These are phyloP conservation scores for Gephyroberyx darwinii DNA, from an alignment of 2,797 vertebrate genomes.

Conservation along the genomic window DNA sequence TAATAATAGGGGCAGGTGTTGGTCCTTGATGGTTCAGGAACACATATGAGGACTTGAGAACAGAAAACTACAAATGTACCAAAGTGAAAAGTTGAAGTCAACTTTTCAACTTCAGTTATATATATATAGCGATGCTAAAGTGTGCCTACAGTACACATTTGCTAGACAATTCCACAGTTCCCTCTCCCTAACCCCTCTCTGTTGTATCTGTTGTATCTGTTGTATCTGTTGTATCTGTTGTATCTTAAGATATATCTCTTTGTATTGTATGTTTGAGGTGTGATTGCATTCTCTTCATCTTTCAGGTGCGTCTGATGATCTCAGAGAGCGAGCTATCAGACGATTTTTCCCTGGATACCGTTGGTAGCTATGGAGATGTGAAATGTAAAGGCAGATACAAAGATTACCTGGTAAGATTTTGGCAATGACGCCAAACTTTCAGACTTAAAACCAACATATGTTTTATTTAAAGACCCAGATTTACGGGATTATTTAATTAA, in stretches of 20 bases:
- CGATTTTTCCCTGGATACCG: conserved; percentile 95
- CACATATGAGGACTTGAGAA: no score
- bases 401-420: conserved; percentile 89
- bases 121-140: no score
- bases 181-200: no score
- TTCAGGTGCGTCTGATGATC: conserved; percentile 94
- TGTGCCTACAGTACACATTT: no score
- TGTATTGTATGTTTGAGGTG: not conserved
- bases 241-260: not conserved
- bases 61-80: no score
- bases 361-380: conserved; percentile 94
- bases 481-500: not conserved
- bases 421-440: not conserved
- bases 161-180: no score
- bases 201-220: no score
- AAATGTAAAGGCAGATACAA: conserved; percentile 92
- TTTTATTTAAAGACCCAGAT: not conserved
- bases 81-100: no score
- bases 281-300: conserved; percentile 39
- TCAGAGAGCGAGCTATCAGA: conserved; percentile 96
- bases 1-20: no score
- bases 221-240: no score
- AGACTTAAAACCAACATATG: not conserved
- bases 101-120: no score
- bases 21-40: no score